Evolutionary conservation across 2,888 invertebrate species (phyloP), one percentile per base, ranked within the genome.

Genomic region (Cetonia aurata): DNA sequence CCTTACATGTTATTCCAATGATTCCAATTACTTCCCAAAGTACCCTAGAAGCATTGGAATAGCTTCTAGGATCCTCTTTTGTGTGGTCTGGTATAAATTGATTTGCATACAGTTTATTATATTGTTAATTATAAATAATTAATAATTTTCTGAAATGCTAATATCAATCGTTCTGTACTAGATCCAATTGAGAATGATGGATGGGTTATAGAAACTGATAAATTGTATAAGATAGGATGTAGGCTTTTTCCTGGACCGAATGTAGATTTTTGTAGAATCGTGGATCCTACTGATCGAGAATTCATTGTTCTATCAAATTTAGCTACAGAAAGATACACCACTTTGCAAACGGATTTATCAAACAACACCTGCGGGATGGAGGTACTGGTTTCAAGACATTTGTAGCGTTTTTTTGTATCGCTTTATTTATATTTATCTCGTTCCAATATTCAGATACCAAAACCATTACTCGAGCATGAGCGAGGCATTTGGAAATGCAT

Each of bases 401-500:
- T 12, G 37, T 42, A 10, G 19, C 10, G 33, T 10, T 10, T 55
- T 42, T 55, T 55, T 13, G 0, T 67, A n/a, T n/a, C 25, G 42
- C 31, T 12, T 1, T 12, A 12, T 37, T 44, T 33, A 13, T 37
- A 41, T 12, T 62, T 9, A 8, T 15, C 6, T 53, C 42, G 13
- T 3, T 37, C 12, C 8, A 8, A 17, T 33, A 48, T 62, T 10
- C 37, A 69, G 69, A 69, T 69, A 44, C 52, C 50, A 44, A 75
- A 75, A 66, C 76, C 76, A 1, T 19, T 76, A n/a, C 25, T 68
- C 42, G 42, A 62, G 3, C 59, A 59, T 53, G 76, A 76, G 44
- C 70, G 52, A 37, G 76, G 76, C 13, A 48, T 67, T 19, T 76
- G 76, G 76, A 72, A 55, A 56, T 76, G 76, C 17, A 71, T 68